These are phyloP conservation scores for Acrocephalus arundinaceus DNA, from an alignment of 2,113 vertebrate species.

Conservation along the genomic window DNA sequence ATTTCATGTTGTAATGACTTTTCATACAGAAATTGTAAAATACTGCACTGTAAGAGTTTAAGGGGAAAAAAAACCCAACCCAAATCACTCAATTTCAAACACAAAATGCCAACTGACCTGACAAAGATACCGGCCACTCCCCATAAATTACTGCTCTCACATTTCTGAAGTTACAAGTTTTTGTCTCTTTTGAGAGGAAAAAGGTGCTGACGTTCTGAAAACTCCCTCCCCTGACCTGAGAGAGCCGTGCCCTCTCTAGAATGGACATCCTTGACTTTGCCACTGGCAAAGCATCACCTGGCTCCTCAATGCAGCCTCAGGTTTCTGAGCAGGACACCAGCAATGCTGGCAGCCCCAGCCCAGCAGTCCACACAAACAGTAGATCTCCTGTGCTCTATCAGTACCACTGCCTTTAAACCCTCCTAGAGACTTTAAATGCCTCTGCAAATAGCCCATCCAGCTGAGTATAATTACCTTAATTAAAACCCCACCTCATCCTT, in stretches of 20 bases:
- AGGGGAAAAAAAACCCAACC: neutral
- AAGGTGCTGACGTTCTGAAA: neutral
- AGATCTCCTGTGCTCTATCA: accelerated
- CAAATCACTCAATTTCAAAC: neutral
- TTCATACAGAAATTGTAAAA: neutral
- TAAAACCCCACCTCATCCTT: conserved; percentile 62
- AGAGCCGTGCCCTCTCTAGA: neutral
- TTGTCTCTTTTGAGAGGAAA: neutral
- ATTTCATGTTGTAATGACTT: neutral
- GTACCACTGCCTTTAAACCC: neutral
- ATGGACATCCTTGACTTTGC: neutral
- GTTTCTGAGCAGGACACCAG: neutral
- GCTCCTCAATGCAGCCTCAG: neutral
- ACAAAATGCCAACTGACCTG: neutral
- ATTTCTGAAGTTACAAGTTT: neutral
- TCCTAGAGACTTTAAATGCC: conserved; percentile 29
- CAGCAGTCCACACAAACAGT: accelerated
- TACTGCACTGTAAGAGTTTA: neutral
- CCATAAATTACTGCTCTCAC: neutral
- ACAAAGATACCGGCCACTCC: neutral
- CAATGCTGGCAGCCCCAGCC: neutral
- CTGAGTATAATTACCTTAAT: conserved; percentile 61
- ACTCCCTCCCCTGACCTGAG: neutral
- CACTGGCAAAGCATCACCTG: neutral
- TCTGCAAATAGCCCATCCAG: conserved; percentile 59